Evolutionary conservation across 1,140 invertebrate species (phyloP).

Genomic region (Latrodectus geometricus): DNA sequence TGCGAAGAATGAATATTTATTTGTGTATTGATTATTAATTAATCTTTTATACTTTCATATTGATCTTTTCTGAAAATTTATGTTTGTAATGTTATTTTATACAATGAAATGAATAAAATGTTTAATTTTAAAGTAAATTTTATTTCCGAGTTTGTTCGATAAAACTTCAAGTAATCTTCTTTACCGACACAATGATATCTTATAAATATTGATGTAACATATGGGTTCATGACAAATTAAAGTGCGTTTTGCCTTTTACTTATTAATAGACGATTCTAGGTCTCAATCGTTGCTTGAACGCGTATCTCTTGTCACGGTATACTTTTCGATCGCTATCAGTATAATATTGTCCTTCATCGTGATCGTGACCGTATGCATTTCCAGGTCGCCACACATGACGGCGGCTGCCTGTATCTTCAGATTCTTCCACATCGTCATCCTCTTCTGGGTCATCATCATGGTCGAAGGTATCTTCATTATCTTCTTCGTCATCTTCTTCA

Average conservation of each 20-base stretch:
- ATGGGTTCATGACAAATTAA: not conserved
- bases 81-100: no score
- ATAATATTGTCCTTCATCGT: conserved; percentile 39
- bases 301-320: conserved; percentile 53
- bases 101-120: no score
- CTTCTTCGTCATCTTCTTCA: not conserved
- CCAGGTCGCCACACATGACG: conserved; percentile 26
- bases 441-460: conserved; percentile 45
- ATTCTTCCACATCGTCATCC: conserved; percentile 10
- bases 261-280: not conserved
- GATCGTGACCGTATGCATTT: conserved; percentile 47
- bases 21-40: no score
- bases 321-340: conserved; percentile 3
- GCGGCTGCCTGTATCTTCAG: not conserved
- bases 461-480: conserved; percentile 17
- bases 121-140: not conserved
- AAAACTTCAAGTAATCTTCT: not conserved
- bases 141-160: not conserved
- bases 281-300: not conserved
- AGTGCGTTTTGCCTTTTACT: not conserved
- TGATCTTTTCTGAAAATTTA: no score
- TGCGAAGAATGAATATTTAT: no score
- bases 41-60: no score
- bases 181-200: not conserved
- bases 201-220: not conserved